Base-by-base conservation (phyloP, 2,113 vertebrate species). In the Tychaedon coryphoeus region DNA sequence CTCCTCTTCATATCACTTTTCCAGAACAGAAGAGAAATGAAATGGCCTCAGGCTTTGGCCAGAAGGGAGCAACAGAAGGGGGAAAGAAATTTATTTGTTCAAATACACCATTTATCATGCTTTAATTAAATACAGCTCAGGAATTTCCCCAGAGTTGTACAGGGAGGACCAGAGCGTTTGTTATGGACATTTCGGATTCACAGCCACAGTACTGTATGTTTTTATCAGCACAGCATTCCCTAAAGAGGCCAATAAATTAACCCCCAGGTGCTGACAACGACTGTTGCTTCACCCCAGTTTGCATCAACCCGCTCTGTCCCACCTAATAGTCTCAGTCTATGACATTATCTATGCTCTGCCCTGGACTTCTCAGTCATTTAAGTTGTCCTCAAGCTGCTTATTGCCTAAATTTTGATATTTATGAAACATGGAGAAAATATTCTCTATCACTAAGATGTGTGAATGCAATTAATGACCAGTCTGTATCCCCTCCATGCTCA, bases 81-180 rank as follows among this genome's bases (percentile, higher is more conserved):
- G 33, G 8, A 70, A 77, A 90, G 34, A 73, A 14, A 58, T 67
- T 65, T 65, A 23, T 19, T 93, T 87, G 74, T 79, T 50, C 42
- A 92, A 78, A 79, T 47, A 53, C 12, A n/a, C n/a, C 38, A 57
- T 65, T 91, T 92, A 50, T 69, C n/a, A 85, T 54, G 36, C 29
- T 85, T 85, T 73, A 91, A 89, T 82, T 70, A 91, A 92, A 76
- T 65, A 81, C 19, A 91, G 64, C n/a, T 86, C 33, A 65, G 65
- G 53, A 91, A 50, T 65, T 78, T 85, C 66, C 57, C 65, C 62
- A 19, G 62, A 76, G 25, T 25, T 70, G 56, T 10, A 54, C 10
- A 53, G 22, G 47, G 16, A 70, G 29, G 38, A 75, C 43, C 42
- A 43, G 34, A 66, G 64, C 47, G 24, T 43, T 78, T 81, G 25